These are phyloP conservation scores for Lasioglossum calceatum DNA, from an alignment of 2,888 invertebrate species.

Conservation along the genomic window DNA sequence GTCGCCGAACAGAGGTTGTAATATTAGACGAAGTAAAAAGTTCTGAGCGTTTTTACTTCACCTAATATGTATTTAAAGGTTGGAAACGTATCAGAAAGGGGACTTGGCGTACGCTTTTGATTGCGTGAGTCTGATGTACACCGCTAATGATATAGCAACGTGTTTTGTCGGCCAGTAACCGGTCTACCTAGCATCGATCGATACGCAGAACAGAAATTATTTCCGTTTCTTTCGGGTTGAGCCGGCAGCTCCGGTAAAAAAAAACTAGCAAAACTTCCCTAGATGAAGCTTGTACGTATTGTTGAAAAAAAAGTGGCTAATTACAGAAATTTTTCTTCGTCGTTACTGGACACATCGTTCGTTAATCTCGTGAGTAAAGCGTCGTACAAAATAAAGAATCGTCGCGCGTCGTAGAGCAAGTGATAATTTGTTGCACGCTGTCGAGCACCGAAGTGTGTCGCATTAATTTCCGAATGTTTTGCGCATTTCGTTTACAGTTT, in stretches of 20 bases:
- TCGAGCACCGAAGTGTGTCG: not conserved
- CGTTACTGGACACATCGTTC: not conserved
- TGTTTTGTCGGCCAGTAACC: conserved; percentile 41
- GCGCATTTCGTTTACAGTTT: not conserved
- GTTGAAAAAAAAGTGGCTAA: not conserved
- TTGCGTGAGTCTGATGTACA: conserved; percentile 12
- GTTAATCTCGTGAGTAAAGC: not conserved
- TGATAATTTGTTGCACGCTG: not conserved
- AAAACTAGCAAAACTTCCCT: not conserved
- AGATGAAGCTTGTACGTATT: not conserved
- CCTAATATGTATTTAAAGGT: not conserved
- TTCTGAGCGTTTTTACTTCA: no score
- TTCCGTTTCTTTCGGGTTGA: not conserved
- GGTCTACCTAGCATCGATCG: conserved; percentile 34
- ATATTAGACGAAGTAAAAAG: no score
- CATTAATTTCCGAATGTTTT: not conserved
- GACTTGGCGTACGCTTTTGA: not conserved
- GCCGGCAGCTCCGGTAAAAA: not conserved
- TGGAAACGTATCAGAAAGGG: not conserved
- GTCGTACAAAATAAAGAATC: not conserved
- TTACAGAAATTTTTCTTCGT: not conserved
- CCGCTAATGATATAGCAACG: conserved; percentile 56
- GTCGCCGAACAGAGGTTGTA: not conserved
- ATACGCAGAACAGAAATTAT: conserved; percentile 34
- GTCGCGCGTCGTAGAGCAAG: not conserved